These are phyloP conservation scores for Archegozetes longisetosus DNA, from an alignment of 1,140 invertebrate species.

Conservation along the genomic window DNA sequence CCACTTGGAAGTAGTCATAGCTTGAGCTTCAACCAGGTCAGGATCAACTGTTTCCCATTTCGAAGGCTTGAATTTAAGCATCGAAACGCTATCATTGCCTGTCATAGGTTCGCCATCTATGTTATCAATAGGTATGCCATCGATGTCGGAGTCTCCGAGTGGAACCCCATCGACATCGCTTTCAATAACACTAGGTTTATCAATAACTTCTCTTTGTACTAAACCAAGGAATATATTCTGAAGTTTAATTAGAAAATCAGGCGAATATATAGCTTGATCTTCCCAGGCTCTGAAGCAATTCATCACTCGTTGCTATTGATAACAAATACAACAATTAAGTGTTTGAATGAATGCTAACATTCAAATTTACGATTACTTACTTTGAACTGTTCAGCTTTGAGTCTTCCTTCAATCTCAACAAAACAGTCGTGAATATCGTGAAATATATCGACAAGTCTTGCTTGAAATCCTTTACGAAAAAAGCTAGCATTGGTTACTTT, in stretches of 20 bases:
- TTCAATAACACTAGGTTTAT: neutral
- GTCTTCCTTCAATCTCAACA: slow-evolving; percentile 59
- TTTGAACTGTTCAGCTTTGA: slow-evolving; percentile 92
- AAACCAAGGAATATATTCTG: slow-evolving; percentile 79
- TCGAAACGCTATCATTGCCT: neutral
- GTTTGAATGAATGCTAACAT: neutral
- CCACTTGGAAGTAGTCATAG: slow-evolving; percentile 77
- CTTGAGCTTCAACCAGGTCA: slow-evolving; percentile 64
- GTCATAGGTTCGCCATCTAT: neutral
- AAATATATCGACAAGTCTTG: slow-evolving; percentile 69
- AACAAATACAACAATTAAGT: slow-evolving; percentile 5
- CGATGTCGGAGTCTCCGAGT: slow-evolving; percentile 53
- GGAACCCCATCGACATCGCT: slow-evolving; percentile 25
- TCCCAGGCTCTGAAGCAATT: slow-evolving; percentile 90
- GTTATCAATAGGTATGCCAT: slow-evolving; percentile 52
- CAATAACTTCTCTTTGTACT: slow-evolving; percentile 21
- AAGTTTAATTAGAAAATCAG: slow-evolving; percentile 73
- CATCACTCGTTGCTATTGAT: slow-evolving; percentile 60
- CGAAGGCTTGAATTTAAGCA: slow-evolving; percentile 48
- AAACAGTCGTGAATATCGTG: slow-evolving; percentile 58
- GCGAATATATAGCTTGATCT: slow-evolving; percentile 92
- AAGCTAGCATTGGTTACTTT: slow-evolving; percentile 95
- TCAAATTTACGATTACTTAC: slow-evolving; percentile 14
- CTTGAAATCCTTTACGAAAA: slow-evolving; percentile 81
- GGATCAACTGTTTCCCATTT: slow-evolving; percentile 92